Evolutionary conservation across 2,113 vertebrate genomes (phyloP).

Genomic region (Sprattus sprattus): DNA sequence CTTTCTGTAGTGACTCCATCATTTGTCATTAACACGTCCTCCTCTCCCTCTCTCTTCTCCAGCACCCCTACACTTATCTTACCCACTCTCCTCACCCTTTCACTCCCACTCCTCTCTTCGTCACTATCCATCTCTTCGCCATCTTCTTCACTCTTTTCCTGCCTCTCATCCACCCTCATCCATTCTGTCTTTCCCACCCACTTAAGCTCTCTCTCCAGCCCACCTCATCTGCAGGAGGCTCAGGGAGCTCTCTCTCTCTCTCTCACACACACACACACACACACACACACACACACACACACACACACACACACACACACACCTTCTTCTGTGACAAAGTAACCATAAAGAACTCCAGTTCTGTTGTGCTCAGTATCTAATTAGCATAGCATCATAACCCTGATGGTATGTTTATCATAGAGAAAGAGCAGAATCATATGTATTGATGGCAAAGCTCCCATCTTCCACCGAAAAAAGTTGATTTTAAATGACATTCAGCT

Average conservation of each 20-base stretch:
- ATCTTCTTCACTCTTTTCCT: not conserved
- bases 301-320: not conserved
- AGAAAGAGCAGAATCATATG: too few relatives aligned
- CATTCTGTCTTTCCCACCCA: not conserved
- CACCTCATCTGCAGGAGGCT: not conserved
- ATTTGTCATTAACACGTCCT: conserved; percentile 8
- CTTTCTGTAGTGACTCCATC: not conserved
- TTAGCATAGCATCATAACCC: too few relatives aligned
- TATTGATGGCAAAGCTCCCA: too few relatives aligned
- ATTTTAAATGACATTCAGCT: not conserved
- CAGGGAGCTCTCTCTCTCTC: not conserved
- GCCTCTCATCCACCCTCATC: not conserved
- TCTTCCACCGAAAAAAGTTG: not conserved
- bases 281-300: not conserved
- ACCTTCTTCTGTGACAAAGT: not conserved
- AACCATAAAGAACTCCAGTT: too few relatives aligned
- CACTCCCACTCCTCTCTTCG: not conserved
- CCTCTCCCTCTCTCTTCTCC: not conserved
- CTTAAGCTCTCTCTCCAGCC: not conserved
- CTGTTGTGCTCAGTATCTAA: too few relatives aligned
- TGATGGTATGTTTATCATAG: too few relatives aligned
- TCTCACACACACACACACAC: not conserved
- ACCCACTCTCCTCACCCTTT: not conserved
- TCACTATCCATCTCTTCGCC: not conserved
- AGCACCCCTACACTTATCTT: not conserved